phyloP scores from a whole-genome alignment of 2,888 invertebrate genomes.

The Chrysolina americana region DNA sequence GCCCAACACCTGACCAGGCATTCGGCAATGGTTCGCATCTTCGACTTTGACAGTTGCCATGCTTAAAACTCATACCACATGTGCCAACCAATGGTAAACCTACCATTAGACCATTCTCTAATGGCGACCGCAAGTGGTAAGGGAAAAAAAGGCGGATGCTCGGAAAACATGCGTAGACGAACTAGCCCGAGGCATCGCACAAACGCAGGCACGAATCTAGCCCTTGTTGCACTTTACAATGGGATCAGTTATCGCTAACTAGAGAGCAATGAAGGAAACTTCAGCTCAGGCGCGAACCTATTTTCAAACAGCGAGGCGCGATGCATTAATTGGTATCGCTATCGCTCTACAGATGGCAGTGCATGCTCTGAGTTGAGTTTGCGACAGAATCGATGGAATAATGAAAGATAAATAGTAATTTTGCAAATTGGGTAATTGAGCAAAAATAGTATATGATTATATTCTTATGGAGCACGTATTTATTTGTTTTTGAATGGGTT shows the following conservation, averaged over 20 bases:
- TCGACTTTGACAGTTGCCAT: slow-evolving; percentile 56
- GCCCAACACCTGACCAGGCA: background rate
- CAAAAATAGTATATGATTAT: slow-evolving; percentile 44
- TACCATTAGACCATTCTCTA: slow-evolving; percentile 64
- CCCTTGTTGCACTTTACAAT: background rate
- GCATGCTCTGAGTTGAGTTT: slow-evolving; percentile 21
- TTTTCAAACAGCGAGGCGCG: background rate
- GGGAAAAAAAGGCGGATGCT: slow-evolving; percentile 58
- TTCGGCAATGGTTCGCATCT: slow-evolving; percentile 13
- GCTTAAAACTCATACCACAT: slow-evolving; percentile 64
- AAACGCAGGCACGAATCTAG: background rate
- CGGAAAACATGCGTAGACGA: slow-evolving; percentile 40
- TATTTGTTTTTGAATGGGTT: slow-evolving; percentile 38
- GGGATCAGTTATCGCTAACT: background rate
- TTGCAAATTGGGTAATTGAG: slow-evolving; percentile 42
- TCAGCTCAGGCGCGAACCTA: slow-evolving; percentile 5
- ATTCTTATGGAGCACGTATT: slow-evolving; percentile 42
- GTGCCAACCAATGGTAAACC: slow-evolving; percentile 64
- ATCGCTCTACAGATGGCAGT: slow-evolving; percentile 41
- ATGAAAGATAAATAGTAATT: slow-evolving; percentile 39
- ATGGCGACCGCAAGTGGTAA: slow-evolving; percentile 63
- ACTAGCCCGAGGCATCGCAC: background rate
- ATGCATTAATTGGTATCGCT: background rate
- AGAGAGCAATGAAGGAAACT: background rate
- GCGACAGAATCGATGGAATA: slow-evolving; percentile 29